Base-by-base conservation (phyloP, 2,888 invertebrate genomes). In the Tenthredo livida region DNA sequence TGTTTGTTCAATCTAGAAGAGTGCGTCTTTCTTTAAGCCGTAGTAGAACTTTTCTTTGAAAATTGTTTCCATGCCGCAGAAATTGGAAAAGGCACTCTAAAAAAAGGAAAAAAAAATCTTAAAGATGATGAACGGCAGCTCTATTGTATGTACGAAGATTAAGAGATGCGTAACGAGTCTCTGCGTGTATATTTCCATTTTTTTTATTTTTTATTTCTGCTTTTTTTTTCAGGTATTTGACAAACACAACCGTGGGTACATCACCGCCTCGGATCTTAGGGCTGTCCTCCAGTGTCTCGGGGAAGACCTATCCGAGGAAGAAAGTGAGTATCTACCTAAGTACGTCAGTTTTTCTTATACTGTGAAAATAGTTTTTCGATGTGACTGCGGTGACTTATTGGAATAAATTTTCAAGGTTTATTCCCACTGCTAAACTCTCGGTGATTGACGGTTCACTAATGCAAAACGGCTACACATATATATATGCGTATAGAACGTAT, bases 201-300 rank as follows among this genome's bases (percentile, higher is more conserved):
- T 17, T 21, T 40, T 21, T 21, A 37, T 21, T 17, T 33, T 37
- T 47, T 33, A 21, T 25, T 25, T 17, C 3, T 37, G 33, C 29
- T 77, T 85, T 89, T 85, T 89, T 85, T 92, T 91, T 37, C 91
- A 95, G 95, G 94, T 95, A 25, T 98, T 98, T 91, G 98, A 98
- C 93, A 98, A 98, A 90, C 98, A 98, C 91, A 98, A 98, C 93
- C 95, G 98, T n/a, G 98, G 98, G 0, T 98, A 97, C 92, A 98
- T 98, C 90, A 97, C 97, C 82, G 97, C 98, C 2, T 97, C 97
- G 0, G 98, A 98, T 92, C 94, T 98, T 87, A 94, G 98, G 87
- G 98, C 98, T 0, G 98, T 98, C 9, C 94, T 98, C 86, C 98
- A 98, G 93, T 98, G 98, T 92, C 94, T 98, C 85, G 98, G 98